These are phyloP conservation scores for Trichonephila clavipes DNA, from an alignment of 1,140 invertebrate species.

Conservation along the genomic window DNA sequence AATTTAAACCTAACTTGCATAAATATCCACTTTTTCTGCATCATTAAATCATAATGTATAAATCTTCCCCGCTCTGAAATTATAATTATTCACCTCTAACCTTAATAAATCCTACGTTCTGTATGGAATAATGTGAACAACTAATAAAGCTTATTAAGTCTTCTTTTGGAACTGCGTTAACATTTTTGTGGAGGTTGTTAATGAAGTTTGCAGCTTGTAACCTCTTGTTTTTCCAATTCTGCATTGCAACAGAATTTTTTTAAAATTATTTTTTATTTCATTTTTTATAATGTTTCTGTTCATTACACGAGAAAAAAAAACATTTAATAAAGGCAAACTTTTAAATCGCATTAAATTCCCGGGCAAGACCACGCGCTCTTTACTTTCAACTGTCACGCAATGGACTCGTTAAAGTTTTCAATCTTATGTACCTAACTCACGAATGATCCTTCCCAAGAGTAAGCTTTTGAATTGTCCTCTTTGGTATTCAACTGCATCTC, in stretches of 20 bases:
- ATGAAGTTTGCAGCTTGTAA: too few species aligned
- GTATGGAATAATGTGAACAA: too few species aligned
- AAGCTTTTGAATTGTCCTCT: neutral
- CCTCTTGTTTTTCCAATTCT: neutral
- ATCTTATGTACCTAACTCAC: neutral
- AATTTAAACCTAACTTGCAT: too few species aligned
- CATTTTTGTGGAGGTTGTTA: too few species aligned
- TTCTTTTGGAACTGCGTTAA: too few species aligned
- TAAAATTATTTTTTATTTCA: neutral
- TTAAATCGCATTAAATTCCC: neutral
- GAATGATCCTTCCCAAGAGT: neutral
- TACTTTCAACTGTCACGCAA: slow-evolving; percentile 29
- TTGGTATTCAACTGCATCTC: slow-evolving; percentile 24
- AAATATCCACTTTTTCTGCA: too few species aligned
- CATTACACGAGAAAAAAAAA: neutral
- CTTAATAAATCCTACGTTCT: too few species aligned
- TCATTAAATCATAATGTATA: too few species aligned
- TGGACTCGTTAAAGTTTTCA: slow-evolving; percentile 24
- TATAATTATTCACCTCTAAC: too few species aligned
- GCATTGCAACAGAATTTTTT: neutral
- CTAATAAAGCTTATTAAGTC: too few species aligned
- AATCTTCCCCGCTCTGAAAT: too few species aligned
- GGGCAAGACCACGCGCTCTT: neutral
- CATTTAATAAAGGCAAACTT: neutral
- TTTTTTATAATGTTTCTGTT: neutral